These are phyloP conservation scores for Noctua janthina DNA, from an alignment of 2,888 invertebrate genomes.

Conservation along the genomic window DNA sequence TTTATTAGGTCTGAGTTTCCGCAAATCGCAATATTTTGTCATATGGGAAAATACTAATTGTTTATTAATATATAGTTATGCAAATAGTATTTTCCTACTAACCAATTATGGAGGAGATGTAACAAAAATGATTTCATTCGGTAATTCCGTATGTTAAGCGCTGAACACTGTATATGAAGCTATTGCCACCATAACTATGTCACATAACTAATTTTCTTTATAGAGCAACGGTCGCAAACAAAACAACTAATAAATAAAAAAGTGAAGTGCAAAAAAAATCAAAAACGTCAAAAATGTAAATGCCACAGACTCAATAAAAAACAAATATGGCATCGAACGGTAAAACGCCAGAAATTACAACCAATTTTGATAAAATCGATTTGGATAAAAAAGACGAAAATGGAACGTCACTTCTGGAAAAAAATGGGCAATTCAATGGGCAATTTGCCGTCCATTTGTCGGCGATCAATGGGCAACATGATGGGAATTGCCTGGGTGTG, in stretches of 20 bases:
- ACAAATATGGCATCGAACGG: constrained; percentile 61
- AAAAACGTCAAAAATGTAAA: constrained; percentile 42
- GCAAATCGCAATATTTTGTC: not conserved
- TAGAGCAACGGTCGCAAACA: not conserved
- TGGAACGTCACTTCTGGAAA: constrained; percentile 28
- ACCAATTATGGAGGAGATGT: not conserved
- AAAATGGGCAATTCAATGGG: constrained; percentile 45
- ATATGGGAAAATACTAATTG: not conserved
- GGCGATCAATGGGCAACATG: constrained; percentile 32
- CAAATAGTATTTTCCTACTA: not conserved
- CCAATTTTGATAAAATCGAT: constrained; percentile 60
- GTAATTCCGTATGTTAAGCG: not conserved
- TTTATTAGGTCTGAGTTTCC: not conserved
- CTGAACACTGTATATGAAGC: not conserved
- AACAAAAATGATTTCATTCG: not conserved
- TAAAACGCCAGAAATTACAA: constrained; percentile 57
- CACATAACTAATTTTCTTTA: constrained; percentile 34
- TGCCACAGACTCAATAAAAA: constrained; percentile 44
- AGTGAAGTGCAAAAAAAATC: constrained; percentile 13
- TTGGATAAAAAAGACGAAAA: constrained; percentile 55
- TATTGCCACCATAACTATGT: not conserved
- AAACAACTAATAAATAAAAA: not conserved
- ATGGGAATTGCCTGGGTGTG: constrained; percentile 63
- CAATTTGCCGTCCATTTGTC: constrained; percentile 38
- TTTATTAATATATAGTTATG: not conserved